Base-by-base conservation (phyloP, 2,888 invertebrate genomes). In the Troides oblongomaculatus region DNA sequence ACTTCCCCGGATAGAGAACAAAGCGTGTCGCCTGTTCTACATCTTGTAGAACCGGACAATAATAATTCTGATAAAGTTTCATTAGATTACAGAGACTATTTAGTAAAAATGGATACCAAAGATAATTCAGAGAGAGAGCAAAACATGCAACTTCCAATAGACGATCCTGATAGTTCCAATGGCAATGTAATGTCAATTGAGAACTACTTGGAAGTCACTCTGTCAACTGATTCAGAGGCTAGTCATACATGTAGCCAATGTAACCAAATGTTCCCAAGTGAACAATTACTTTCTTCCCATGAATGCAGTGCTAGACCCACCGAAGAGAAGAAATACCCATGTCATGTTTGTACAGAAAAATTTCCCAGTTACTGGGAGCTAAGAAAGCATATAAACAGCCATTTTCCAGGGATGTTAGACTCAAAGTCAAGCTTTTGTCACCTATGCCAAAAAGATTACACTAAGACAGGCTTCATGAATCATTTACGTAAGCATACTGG, bases 391-490 rank as follows among this genome's bases (percentile, higher is more conserved):
- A 89, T 93, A 74, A 93, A 92, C 77, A 90, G 77, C 74, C 93
- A 93, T 76, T 93, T 93, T 73, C 93, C 93, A 66, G 93, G 93
- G 66, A 93, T 93, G 93, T 77, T 93, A 69, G 93, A 93, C 77
- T 92, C 93, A 18, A 93, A 93, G 79, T 93, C 93, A 25, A 93
- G 93, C 78, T 93, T 92, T 78, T 93, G 93, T 79, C 93, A 93
- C 73, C 83, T 93, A n/a, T 93, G 93, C 77, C 92, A 93, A 75
- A 93, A 93, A 78, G 93, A 93, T 81, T 93, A 93, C 73, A 93
- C 93, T 10, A 93, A 93, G 76, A 93, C 93, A 71, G 93, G 93
- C 58, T 93, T 93, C 72, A 93, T 93, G 93, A 93, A 93, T 78
- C 93, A 93, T 77, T 83, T 93, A 58, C 86, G 93, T 60, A 93